Evolutionary conservation across 2,888 invertebrate genomes (phyloP).

Genomic region (Incurvaria masculella): DNA sequence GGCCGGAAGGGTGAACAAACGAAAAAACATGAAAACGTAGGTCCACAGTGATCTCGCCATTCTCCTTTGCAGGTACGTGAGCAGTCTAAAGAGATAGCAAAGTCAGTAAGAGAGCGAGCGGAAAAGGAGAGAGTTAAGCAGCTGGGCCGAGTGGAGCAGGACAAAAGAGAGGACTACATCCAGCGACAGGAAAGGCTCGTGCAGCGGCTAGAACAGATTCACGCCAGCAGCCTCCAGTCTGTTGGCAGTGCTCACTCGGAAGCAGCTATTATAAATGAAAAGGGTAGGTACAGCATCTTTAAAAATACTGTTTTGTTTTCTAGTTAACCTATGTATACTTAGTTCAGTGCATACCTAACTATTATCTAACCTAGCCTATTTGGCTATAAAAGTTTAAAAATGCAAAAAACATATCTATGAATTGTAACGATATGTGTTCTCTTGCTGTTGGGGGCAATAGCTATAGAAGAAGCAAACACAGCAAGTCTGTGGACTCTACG

Average conservation of each 20-base stretch:
- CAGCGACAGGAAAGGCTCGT: constrained; percentile 38
- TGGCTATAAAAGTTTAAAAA: too few species aligned
- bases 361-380: too few species aligned
- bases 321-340: too few species aligned
- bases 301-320: neutral
- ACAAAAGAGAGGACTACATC: constrained; percentile 37
- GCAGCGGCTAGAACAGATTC: constrained; percentile 34
- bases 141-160: constrained; percentile 29
- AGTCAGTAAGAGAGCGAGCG: constrained; percentile 43
- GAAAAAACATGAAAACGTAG: too few species aligned
- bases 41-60: too few species aligned
- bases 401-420: too few species aligned
- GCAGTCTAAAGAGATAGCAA: constrained; percentile 51
- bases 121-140: constrained; percentile 38
- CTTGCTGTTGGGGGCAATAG: too few species aligned
- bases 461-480: too few species aligned
- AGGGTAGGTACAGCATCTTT: constrained; percentile 23
- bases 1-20: too few species aligned
- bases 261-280: constrained; percentile 25
- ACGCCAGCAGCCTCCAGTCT: constrained; percentile 32
- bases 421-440: too few species aligned
- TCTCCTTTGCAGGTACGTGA: constrained; percentile 49
- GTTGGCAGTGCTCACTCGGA: constrained; percentile 37
- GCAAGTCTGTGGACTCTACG: too few species aligned
- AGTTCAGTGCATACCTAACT: too few species aligned